These are phyloP conservation scores for Archaeoteleia sp. DNA, from an alignment of 2,888 invertebrate species.

Conservation along the genomic window DNA sequence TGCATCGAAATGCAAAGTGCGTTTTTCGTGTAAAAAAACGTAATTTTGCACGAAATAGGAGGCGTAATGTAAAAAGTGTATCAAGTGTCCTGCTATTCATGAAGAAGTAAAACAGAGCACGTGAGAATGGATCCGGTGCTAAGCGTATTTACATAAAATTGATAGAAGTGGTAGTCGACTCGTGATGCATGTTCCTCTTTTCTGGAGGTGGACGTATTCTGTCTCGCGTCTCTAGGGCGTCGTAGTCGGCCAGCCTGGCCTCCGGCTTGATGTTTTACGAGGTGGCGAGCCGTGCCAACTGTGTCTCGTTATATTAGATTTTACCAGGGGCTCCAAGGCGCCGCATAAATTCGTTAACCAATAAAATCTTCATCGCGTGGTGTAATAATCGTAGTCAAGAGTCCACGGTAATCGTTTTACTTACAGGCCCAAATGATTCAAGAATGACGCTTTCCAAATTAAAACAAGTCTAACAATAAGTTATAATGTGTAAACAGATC, in stretches of 20 bases:
- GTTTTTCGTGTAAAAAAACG: conserved; percentile 24
- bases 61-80: conserved; percentile 30
- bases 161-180: conserved; percentile 51
- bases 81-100: conserved; percentile 31
- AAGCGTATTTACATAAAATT: conserved; percentile 57
- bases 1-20: conserved; percentile 15
- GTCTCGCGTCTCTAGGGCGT: conserved; percentile 62
- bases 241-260: conserved; percentile 56
- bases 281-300: conserved; percentile 71
- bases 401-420: conserved; percentile 23
- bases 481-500: too few relatives aligned
- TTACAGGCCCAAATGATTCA: not conserved
- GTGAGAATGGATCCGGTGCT: conserved; percentile 3
- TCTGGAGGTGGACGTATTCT: conserved; percentile 55
- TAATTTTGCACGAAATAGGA: conserved; percentile 22
- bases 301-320: conserved; percentile 73
- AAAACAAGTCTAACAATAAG: too few relatives aligned
- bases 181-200: conserved; percentile 57
- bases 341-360: conserved; percentile 72
- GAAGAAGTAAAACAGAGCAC: conserved; percentile 22
- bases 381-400: conserved; percentile 59
- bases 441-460: too few relatives aligned
- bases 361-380: conserved; percentile 68
- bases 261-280: conserved; percentile 68
- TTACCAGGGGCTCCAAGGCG: conserved; percentile 67